Base-by-base conservation (phyloP, 2,113 vertebrate species). In the Gymnorhina tibicen region DNA sequence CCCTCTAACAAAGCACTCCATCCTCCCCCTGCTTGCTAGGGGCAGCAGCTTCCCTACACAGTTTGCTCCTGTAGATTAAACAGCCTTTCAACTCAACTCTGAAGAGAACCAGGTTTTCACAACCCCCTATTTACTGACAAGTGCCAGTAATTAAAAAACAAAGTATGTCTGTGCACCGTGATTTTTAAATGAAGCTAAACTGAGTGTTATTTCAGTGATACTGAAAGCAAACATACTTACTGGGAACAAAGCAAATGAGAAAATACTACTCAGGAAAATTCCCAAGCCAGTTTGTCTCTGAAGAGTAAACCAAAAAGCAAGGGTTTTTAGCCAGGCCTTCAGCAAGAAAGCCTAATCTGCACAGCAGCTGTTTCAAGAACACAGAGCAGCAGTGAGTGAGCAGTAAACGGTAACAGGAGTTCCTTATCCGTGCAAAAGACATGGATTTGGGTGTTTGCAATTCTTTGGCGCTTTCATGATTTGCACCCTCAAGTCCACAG, bases 321-420 rank as follows among this genome's bases (percentile, higher is more conserved):
- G 11, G 11, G 22, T 44, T 49, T 35, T 24, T 6, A 69, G 32
- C 76, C 27, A 64, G 21, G 59, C 53, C 59, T 64, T 72, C 62
- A 28, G 11, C 22, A 56, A 28, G 67, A 41, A 62, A 33, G n/a
- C 50, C 37, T 13, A 18, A 47, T 58, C 26, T 9, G 20, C 62
- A 22, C 49, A 72, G 44, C 53, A 58, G 50, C 67, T 30, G 23
- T 1, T 37, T 6, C 28, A 16, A 14, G 27, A 68, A 16, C 49
- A 42, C 26, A 30, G 27, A 81, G 20, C 60, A 84, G 5, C 46
- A 10, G 2, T 0, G 2, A 49, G 37, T 0, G 0, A 78, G 21
- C 66, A 60, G 41, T 1, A 3, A 60, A 12, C 22, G n/a, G 1
- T 4, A n/a, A 35, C 14, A 13, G 15, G 27, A 60, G 49, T 11